Conservation (phyloP, 2,888 invertebrate species). For the Rhingia campestris region DNA sequence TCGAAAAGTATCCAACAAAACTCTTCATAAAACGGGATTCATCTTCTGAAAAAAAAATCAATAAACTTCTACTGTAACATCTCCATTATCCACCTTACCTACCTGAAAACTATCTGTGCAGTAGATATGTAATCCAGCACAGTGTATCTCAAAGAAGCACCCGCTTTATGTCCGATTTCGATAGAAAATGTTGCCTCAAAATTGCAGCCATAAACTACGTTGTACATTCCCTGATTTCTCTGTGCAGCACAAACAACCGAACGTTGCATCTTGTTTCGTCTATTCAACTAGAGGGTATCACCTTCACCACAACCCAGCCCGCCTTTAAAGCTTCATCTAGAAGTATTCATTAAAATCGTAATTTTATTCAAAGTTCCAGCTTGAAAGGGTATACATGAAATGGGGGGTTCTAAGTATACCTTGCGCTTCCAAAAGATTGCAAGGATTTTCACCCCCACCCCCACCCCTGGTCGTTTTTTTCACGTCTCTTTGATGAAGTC, state of each 20-base stretch:
- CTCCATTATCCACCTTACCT: too few species aligned
- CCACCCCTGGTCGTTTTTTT: neutral
- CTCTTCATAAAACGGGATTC: too few species aligned
- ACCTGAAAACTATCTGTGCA: too few species aligned
- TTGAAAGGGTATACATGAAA: conserved; percentile 12
- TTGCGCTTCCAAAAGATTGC: conserved; percentile 22
- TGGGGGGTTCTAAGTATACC: conserved; percentile 3
- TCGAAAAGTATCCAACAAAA: too few species aligned
- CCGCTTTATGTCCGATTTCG: conserved; percentile 22
- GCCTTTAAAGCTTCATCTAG: conserved; percentile 20
- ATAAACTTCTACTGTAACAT: too few species aligned
- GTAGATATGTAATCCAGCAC: neutral
- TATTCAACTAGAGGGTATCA: conserved; percentile 19
- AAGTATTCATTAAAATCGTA: conserved; percentile 61
- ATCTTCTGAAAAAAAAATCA: too few species aligned
- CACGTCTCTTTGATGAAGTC: conserved; percentile 27
- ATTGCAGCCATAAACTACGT: conserved; percentile 52
- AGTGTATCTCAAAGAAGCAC: conserved; percentile 26
- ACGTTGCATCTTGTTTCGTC: conserved; percentile 24
- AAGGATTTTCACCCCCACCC: conserved; percentile 17
- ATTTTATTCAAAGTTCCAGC: conserved; percentile 61
- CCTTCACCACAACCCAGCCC: neutral
- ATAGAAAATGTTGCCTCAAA: conserved; percentile 46
- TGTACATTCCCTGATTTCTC: conserved; percentile 36
- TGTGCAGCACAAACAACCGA: neutral